Conservation (phyloP, 2,888 invertebrate genomes). For the Hirtodrosophila duncani region DNA sequence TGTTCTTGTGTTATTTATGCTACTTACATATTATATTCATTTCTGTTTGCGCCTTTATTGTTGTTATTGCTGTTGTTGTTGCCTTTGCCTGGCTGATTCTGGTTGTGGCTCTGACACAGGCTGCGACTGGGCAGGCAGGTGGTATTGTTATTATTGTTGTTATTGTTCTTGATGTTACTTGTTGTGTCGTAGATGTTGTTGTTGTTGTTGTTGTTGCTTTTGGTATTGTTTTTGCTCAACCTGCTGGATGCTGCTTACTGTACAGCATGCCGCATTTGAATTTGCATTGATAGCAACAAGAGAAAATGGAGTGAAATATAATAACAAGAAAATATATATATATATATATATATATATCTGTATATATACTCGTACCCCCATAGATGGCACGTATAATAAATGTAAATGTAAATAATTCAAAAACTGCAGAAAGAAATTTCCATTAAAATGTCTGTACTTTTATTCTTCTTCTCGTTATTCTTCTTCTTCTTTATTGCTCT, state of each 20-base stretch:
- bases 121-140: too few relatives aligned
- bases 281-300: constrained; percentile 57
- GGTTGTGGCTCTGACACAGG: neutral
- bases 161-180: constrained; percentile 23
- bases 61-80: constrained; percentile 45
- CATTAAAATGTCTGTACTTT: constrained; percentile 67
- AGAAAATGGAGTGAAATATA: constrained; percentile 7
- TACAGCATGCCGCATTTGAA: constrained; percentile 63
- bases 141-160: constrained; percentile 42
- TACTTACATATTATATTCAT: constrained; percentile 66
- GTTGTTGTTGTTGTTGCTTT: constrained; percentile 26
- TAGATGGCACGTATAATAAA: constrained; percentile 52
- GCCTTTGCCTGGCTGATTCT: constrained; percentile 18
- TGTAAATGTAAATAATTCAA: constrained; percentile 61
- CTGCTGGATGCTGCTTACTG: constrained; percentile 50
- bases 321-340: constrained; percentile 36
- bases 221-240: too few relatives aligned
- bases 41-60: constrained; percentile 63
- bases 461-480: constrained; percentile 68
- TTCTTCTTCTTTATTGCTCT: constrained; percentile 51
- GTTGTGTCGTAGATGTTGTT: constrained; percentile 3
- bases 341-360: constrained; percentile 17
- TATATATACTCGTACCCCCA: too few relatives aligned
- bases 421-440: constrained; percentile 70
- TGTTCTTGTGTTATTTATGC: constrained; percentile 55